Conservation (phyloP, 2,888 invertebrate species). For the Tipula unca region DNA sequence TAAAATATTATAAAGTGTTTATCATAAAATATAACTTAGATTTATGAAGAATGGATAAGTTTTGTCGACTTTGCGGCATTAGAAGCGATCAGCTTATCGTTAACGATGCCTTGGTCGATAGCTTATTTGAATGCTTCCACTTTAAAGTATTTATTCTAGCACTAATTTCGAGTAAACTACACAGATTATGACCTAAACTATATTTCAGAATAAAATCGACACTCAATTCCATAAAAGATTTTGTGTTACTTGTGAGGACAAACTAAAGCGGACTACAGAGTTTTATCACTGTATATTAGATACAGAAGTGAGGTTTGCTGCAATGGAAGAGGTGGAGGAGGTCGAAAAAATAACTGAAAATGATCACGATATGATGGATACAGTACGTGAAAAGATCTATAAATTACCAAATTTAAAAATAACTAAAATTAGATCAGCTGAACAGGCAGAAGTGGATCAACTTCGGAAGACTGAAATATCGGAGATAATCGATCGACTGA, state of each 20-base stretch:
- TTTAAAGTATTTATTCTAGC: background rate
- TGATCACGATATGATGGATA: background rate
- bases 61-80: background rate
- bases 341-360: background rate
- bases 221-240: background rate
- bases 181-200: background rate
- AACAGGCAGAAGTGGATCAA: background rate
- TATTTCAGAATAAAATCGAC: background rate
- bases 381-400: background rate
- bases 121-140: background rate
- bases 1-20: background rate
- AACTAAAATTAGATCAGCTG: background rate
- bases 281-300: background rate
- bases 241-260: background rate
- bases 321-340: background rate
- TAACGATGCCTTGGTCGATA: background rate
- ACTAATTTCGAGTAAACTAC: background rate
- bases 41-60: background rate
- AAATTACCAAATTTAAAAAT: constrained; percentile 17
- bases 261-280: background rate
- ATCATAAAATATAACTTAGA: background rate
- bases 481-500: background rate
- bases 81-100: background rate
- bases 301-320: background rate
- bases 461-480: background rate